These are phyloP conservation scores for Vireo griseus DNA, from an alignment of 2,797 vertebrate species.

Conservation along the genomic window DNA sequence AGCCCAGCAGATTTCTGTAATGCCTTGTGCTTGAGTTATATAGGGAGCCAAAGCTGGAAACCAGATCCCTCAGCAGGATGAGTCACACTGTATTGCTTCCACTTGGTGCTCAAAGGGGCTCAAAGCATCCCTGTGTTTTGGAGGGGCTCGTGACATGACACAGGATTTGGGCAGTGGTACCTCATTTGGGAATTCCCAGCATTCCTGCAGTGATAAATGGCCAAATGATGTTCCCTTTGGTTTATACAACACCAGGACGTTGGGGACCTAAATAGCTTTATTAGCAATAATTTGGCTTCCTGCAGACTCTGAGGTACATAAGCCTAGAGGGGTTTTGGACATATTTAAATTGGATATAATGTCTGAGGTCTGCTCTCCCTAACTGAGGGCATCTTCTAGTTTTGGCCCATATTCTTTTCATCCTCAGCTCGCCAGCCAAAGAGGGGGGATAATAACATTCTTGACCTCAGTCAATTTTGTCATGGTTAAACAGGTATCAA, in stretches of 20 bases:
- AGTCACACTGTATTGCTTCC: background rate
- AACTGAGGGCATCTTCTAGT: background rate
- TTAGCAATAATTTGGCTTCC: background rate
- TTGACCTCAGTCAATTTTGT: background rate
- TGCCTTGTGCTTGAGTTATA: background rate
- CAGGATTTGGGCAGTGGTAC: background rate
- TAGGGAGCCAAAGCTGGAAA: background rate
- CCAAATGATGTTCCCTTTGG: background rate
- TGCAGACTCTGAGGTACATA: background rate
- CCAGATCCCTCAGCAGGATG: background rate
- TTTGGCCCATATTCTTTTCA: background rate
- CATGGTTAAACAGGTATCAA: background rate
- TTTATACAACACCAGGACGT: background rate
- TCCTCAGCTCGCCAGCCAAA: background rate
- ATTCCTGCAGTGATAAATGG: conserved; percentile 2
- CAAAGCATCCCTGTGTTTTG: background rate
- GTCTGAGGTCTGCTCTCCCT: background rate
- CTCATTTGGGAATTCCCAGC: background rate
- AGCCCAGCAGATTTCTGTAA: background rate
- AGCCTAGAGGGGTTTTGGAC: background rate
- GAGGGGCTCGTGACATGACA: background rate
- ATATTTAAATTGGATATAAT: background rate
- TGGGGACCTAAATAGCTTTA: background rate
- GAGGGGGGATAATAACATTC: background rate
- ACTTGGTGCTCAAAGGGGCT: background rate